Base-by-base conservation (phyloP, 1,140 invertebrate species). In the Drosophila baimaii region DNA sequence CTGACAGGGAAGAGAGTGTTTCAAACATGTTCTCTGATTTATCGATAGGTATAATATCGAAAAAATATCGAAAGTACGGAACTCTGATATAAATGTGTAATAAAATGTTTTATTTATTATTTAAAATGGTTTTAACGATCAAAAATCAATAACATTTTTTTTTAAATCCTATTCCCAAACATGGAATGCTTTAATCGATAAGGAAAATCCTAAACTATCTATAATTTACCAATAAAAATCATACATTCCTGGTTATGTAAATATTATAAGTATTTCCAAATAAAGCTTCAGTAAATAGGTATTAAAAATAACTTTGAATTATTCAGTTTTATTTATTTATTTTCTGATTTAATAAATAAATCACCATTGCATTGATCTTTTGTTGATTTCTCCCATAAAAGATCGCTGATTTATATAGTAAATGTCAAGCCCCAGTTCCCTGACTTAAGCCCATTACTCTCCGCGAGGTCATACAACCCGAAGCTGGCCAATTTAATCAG, bases 391-490 rank as follows among this genome's bases (percentile, higher is more conserved):
- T 33, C 13, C 4, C 1, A 31, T n/a, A 21, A 33, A 52, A 52
- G 2, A 55, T 43, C 19, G 15, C 17, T 58, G 43, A 35, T 43
- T 51, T 37, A 23, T 29, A n/a, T n/a, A n/a, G n/a, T n/a, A 63
- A 69, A 63, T 59, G 52, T 54, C 35, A 57, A 62, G 51, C 77
- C 69, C 51, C 56, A 70, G 63, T 39, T 82, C 64, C 49, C 37
- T 47, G 52, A 54, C 17, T 51, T 70, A 39, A 66, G 47, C 8
- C 8, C 39, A 59, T 82, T 64, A 43, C 51, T 49, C 17, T 33
- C 35, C 61, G 63, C 73, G 73, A 89, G 84, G 84, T 89, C 84
- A 75, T 79, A 63, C 84, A 77, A 89, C 84, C 77, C 37, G 77
- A 70, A 75, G 55, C 77, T 57, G 55, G 46, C 46, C 46, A 81